A percentile compares a stretch with the other conserved stretches of the same genome.
Conservation (phyloP, 2,797 vertebrate genomes). For the Gephyroberyx darwinii region DNA sequence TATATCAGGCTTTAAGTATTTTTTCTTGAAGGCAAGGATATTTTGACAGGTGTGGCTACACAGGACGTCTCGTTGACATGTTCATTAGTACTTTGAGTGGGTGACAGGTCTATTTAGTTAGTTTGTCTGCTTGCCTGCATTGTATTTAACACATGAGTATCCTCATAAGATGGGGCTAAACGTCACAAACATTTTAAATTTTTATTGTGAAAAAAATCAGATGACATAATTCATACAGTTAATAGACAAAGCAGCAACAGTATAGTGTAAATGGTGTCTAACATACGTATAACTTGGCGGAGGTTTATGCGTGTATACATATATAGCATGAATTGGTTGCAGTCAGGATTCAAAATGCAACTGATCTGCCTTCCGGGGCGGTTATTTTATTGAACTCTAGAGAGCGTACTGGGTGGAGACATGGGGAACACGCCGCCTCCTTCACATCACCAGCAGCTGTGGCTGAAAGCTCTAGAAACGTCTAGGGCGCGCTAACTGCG, state of each 20-base stretch:
- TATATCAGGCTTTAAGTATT: too few relatives aligned
- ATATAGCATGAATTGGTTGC: too few relatives aligned
- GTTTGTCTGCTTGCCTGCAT: not conserved
- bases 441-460: constrained; percentile 78
- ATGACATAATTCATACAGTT: too few relatives aligned
- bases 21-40: too few relatives aligned
- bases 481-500: constrained; percentile 66
- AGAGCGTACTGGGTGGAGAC: not conserved
- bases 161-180: not conserved
- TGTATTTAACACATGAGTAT: not conserved
- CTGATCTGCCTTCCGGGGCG: not conserved
- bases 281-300: too few relatives aligned
- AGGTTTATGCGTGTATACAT: too few relatives aligned
- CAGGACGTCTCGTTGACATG: too few relatives aligned
- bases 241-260: too few relatives aligned
- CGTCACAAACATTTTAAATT: too few relatives aligned
- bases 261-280: too few relatives aligned
- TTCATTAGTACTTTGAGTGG: not conserved
- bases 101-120: not conserved
- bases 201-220: too few relatives aligned
- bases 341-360: too few relatives aligned
- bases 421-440: constrained; percentile 44
- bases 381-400: not conserved
- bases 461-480: constrained; percentile 79
- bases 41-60: not conserved